These are phyloP conservation scores for Hippolais icterina DNA, from an alignment of 2,113 vertebrate genomes.

Conservation along the genomic window DNA sequence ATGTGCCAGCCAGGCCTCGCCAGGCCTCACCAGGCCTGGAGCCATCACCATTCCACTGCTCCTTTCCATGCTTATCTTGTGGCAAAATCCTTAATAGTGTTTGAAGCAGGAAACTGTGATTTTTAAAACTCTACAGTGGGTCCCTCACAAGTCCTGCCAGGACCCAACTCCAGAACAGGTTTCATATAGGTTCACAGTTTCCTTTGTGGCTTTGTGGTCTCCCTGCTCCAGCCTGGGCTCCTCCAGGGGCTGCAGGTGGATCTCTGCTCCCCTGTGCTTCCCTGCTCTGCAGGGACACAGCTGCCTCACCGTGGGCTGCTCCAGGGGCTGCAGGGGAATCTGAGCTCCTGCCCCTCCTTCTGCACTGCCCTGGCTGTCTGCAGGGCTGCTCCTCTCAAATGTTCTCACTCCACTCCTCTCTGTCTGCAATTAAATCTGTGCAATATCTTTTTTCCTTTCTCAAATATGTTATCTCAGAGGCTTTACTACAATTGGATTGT, in stretches of 20 bases:
- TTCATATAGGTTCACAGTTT: not conserved
- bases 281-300: not conserved
- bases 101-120: not conserved
- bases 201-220: not conserved
- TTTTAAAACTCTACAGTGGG: not conserved
- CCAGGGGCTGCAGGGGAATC: not conserved
- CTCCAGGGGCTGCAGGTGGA: not conserved
- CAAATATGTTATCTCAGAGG: not conserved
- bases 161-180: not conserved
- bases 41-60: not conserved
- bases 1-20: not conserved
- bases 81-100: not conserved
- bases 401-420: rapidly evolving
- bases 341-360: not conserved
- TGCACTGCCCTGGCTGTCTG: not conserved
- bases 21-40: not conserved
- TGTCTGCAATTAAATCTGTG: not conserved
- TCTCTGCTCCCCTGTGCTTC: not conserved
- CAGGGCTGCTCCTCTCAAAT: rapidly evolving
- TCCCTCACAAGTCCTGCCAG: not conserved
- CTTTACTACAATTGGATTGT: not conserved
- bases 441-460: not conserved
- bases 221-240: not conserved
- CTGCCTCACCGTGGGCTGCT: not conserved
- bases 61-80: not conserved